phyloP scores from a whole-genome alignment of 2,113 vertebrate species.

The Prinia subflava region DNA sequence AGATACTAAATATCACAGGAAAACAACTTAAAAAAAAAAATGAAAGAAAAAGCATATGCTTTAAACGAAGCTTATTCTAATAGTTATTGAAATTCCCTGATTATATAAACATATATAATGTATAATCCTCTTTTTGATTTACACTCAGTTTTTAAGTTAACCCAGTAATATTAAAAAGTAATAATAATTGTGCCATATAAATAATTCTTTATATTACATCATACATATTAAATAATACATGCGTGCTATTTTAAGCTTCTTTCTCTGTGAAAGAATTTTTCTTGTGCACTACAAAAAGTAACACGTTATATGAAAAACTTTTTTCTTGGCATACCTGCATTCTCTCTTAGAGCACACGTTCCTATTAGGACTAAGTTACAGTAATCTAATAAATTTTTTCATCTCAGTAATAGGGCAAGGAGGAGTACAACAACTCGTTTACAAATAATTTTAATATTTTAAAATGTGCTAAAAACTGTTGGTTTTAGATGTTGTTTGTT shows the following conservation, averaged over 20 bases:
- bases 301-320: neutral
- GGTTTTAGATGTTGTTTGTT: neutral
- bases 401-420: neutral
- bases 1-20: neutral
- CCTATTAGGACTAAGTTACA: neutral
- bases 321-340: neutral
- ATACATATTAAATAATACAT: neutral
- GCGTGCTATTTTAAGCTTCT: neutral
- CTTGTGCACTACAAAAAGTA: neutral
- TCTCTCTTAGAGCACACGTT: neutral
- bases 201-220: neutral
- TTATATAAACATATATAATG: neutral
- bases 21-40: neutral
- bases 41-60: rapidly evolving
- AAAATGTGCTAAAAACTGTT: neutral
- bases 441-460: neutral
- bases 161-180: neutral
- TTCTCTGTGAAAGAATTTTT: neutral
- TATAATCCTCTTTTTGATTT: neutral
- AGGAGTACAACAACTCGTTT: neutral
- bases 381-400: neutral
- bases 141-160: neutral
- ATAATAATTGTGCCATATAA: neutral
- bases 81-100: neutral
- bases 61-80: neutral